Evolutionary conservation across 2,888 invertebrate genomes (phyloP).

Genomic region (Antheraea yamamai): DNA sequence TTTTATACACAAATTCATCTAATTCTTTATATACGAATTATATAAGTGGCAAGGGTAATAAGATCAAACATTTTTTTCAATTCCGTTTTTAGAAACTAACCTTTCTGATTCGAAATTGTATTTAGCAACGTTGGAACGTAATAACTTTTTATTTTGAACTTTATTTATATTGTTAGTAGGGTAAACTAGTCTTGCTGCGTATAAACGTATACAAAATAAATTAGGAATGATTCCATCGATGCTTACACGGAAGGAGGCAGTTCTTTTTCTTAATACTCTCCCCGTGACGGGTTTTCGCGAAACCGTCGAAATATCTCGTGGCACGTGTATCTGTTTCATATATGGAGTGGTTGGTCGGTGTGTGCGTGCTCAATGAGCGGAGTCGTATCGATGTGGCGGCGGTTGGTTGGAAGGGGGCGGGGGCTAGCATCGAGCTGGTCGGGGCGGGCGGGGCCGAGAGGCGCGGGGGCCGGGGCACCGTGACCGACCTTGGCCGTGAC

Average conservation of each 20-base stretch:
- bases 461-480: conserved; percentile 37
- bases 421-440: conserved; percentile 12
- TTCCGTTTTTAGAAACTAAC: neutral
- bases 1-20: too few relatives aligned
- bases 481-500: conserved; percentile 81
- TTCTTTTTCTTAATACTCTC: neutral
- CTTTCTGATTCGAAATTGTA: neutral
- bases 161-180: too few relatives aligned
- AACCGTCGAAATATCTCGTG: conserved; percentile 19
- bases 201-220: neutral
- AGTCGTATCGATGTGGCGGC: conserved; percentile 51
- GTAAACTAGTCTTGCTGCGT: too few relatives aligned
- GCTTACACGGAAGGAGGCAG: neutral
- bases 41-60: neutral
- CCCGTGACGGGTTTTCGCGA: neutral
- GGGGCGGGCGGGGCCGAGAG: conserved; percentile 31
- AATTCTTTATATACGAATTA: neutral
- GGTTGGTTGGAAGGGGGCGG: conserved; percentile 24
- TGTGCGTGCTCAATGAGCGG: conserved; percentile 60
- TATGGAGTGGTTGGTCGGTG: conserved; percentile 17
- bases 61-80: neutral
- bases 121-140: too few relatives aligned
- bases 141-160: too few relatives aligned
- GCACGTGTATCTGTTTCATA: conserved; percentile 35
- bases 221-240: neutral